Base-by-base conservation (phyloP, 2,797 vertebrate genomes). In the Oryzias sinensis region DNA sequence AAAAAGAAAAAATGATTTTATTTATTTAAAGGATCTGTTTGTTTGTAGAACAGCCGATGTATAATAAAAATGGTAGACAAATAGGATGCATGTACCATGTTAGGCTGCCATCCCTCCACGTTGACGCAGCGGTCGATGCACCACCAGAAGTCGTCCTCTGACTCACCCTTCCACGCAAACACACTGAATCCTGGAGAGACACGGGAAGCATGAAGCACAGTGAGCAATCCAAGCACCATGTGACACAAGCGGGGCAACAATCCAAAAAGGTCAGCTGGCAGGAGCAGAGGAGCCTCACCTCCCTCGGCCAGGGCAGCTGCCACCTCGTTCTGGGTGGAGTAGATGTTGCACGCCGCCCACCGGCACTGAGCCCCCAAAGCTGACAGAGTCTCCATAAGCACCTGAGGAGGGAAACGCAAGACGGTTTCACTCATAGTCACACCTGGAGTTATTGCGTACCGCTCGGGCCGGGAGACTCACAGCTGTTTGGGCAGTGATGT, bases 71-170 rank as follows among this genome's bases (percentile, higher is more conserved):
- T 29, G 27, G 5, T 29, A 9, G 9, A 37, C 9, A 8, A 8
- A 9, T 37, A 37, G 27, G 20, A 22, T 37, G 9, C 3, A 4
- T 37, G 14, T 88, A 99, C 97, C 97, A 99, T 98, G 85, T 99
- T 98, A 56, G 97, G 97, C 68, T 98, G 97, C 97, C 97, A 98
- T 22, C 97, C 95, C 54, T 99, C 97, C 7, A 97, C 94, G 42
- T 98, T 98, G 82, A 99, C 96, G 49, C 97, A 99, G 88, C 96
- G 95, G 56, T 99, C 96, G 46, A 99, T 99, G 83, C 97, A 99
- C 97, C 97, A 99, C 97, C 97, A 99, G 87, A 99, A 99, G 80
- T 99, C 97, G 14, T 99, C 97, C 85, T 99, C 97, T 0, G 97
- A 99, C 65, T 99, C 97, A 8, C 97, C 97, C 81, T 99, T 99